Evolutionary conservation across 2,888 invertebrate species (phyloP).

Genomic region (Ormyrus rosae): DNA sequence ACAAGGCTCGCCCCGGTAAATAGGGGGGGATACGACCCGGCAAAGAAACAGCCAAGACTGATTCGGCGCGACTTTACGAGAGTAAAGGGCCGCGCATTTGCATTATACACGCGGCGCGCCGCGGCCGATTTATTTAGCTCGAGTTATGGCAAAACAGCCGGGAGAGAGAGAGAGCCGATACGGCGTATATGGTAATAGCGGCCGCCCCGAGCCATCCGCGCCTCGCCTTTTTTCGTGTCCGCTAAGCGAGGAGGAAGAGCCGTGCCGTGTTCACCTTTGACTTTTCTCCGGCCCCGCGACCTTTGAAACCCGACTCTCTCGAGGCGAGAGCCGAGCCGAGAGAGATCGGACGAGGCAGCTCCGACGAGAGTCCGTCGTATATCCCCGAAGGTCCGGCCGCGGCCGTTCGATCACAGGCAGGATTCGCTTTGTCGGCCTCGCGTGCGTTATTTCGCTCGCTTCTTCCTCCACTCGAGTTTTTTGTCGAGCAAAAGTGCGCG

Average conservation of each 20-base stretch:
- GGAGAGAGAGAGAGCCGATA: constrained; percentile 45
- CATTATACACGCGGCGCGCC: constrained; percentile 73
- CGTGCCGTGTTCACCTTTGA: constrained; percentile 40
- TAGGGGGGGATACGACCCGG: neutral
- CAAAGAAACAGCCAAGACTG: neutral
- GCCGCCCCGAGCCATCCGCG: constrained; percentile 41
- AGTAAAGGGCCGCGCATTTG: constrained; percentile 71
- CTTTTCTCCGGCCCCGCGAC: constrained; percentile 32
- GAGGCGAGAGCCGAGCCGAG: too few species aligned
- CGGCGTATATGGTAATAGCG: constrained; percentile 72
- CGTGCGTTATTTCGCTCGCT: too few species aligned
- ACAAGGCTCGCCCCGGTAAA: constrained; percentile 15
- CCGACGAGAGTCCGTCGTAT: neutral
- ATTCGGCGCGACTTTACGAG: constrained; percentile 35
- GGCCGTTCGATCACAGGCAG: neutral
- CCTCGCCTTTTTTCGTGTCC: neutral
- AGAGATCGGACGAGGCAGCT: too few species aligned
- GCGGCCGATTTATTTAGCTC: constrained; percentile 72
- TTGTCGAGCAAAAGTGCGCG: too few species aligned
- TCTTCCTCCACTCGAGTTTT: too few species aligned
- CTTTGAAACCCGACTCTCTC: constrained; percentile 53
- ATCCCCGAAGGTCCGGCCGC: neutral
- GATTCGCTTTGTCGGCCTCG: too few species aligned
- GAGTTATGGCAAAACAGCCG: constrained; percentile 73
- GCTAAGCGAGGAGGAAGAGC: neutral